phyloP scores from a whole-genome alignment of 2,113 vertebrate species.

The Rhineura floridana region DNA sequence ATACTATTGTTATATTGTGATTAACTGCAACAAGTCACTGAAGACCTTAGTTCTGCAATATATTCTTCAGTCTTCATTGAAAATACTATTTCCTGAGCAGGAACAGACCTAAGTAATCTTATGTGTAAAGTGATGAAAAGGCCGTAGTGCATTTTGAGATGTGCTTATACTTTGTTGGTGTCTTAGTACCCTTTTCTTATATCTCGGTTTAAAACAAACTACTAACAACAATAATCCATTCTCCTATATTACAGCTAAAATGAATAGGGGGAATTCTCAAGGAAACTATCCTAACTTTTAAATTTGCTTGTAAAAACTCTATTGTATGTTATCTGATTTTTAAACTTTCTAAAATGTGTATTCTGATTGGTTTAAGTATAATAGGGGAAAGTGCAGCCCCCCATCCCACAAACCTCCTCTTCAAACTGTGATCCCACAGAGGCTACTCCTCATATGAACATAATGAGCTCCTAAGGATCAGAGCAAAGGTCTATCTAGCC shows the following conservation, averaged over 20 bases:
- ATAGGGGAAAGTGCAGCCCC: too few relatives aligned
- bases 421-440: too few relatives aligned
- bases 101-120: neutral
- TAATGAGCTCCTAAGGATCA: too few relatives aligned
- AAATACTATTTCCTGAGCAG: neutral
- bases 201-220: neutral
- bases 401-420: too few relatives aligned
- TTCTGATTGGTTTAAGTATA: neutral
- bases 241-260: neutral
- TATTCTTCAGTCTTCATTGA: neutral
- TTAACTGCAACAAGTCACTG: neutral
- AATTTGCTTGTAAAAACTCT: neutral
- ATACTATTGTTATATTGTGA: slow-evolving; percentile 14
- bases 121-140: neutral
- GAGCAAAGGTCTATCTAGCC: too few relatives aligned
- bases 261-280: neutral
- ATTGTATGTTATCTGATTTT: neutral
- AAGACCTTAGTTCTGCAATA: neutral
- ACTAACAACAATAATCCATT: neutral
- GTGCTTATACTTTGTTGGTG: neutral
- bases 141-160: neutral
- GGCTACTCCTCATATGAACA: too few relatives aligned
- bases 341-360: neutral
- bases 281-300: neutral
- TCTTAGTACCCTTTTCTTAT: neutral